A percentile compares a stretch with the other conserved stretches of the same genome.
Evolutionary conservation across 2,113 vertebrate genomes (phyloP).

Genomic region (Gobiocypris rarus): DNA sequence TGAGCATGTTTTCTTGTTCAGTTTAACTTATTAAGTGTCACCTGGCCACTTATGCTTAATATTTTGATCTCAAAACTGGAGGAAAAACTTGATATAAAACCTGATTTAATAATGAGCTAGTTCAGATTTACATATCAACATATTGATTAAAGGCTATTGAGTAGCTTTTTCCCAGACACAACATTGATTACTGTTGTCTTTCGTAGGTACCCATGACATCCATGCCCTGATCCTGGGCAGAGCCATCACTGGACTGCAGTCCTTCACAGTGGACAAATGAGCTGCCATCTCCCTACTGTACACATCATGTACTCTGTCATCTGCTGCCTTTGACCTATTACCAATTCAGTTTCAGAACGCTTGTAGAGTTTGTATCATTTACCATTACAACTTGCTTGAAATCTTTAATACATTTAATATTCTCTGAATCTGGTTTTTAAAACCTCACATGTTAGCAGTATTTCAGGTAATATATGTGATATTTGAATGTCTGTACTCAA

Average conservation of each 20-base stretch:
- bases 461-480: neutral
- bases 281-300: neutral
- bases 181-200: constrained; percentile 1
- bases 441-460: neutral
- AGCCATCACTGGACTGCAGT: constrained; percentile 91
- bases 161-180: neutral
- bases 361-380: neutral
- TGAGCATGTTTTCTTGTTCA: neutral
- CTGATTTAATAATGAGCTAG: neutral
- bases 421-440: neutral
- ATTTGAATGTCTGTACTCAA: neutral
- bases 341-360: neutral
- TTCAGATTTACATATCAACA: neutral
- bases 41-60: neutral
- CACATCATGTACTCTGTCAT: neutral
- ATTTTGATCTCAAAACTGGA: neutral
- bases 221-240: constrained; percentile 91
- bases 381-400: neutral
- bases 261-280: constrained; percentile 82
- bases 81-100: neutral
- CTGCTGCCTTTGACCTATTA: neutral
- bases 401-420: neutral
- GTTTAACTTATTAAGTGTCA: neutral
- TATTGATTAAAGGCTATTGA: no score
- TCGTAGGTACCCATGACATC: constrained; percentile 89